These are phyloP conservation scores for Labrus mixtus DNA, from an alignment of 2,113 vertebrate genomes.

Conservation along the genomic window DNA sequence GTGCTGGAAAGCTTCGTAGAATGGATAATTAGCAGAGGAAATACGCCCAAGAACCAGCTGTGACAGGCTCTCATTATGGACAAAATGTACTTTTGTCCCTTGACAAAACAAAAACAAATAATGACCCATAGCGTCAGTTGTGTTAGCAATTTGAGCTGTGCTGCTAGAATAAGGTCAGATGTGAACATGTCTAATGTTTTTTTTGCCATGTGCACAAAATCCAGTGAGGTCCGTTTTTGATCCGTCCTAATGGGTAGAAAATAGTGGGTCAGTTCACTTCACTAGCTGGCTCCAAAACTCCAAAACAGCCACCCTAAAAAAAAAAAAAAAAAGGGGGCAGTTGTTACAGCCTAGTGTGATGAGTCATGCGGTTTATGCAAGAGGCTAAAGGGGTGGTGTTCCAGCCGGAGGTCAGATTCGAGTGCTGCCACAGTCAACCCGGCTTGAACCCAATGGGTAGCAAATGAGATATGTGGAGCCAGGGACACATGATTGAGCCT, in stretches of 20 bases:
- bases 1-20: slow-evolving; percentile 10
- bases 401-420: slow-evolving; percentile 43
- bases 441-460: slow-evolving; percentile 51
- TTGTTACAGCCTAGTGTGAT: slow-evolving; percentile 49
- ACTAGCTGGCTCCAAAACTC: slow-evolving; percentile 31
- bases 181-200: slow-evolving; percentile 23
- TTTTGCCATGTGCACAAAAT: slow-evolving; percentile 31
- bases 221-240: slow-evolving; percentile 20
- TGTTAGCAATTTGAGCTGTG: slow-evolving; percentile 26
- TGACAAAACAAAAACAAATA: slow-evolving; percentile 40
- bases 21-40: slow-evolving; percentile 11
- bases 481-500: slow-evolving; percentile 57
- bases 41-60: slow-evolving; percentile 8
- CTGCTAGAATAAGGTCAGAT: slow-evolving; percentile 58
- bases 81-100: slow-evolving; percentile 18
- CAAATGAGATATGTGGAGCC: slow-evolving; percentile 54
- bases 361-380: slow-evolving; percentile 71
- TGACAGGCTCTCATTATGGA: neutral
- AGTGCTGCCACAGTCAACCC: slow-evolving; percentile 41
- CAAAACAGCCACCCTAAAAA: slow-evolving; percentile 14
- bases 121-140: slow-evolving; percentile 1
- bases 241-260: slow-evolving; percentile 36
- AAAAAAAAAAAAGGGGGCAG: slow-evolving; percentile 8
- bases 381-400: slow-evolving; percentile 47
- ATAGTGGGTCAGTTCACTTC: slow-evolving; percentile 72